These are phyloP conservation scores for Bellardia bayeri DNA, from an alignment of 2,888 invertebrate genomes.

Conservation along the genomic window DNA sequence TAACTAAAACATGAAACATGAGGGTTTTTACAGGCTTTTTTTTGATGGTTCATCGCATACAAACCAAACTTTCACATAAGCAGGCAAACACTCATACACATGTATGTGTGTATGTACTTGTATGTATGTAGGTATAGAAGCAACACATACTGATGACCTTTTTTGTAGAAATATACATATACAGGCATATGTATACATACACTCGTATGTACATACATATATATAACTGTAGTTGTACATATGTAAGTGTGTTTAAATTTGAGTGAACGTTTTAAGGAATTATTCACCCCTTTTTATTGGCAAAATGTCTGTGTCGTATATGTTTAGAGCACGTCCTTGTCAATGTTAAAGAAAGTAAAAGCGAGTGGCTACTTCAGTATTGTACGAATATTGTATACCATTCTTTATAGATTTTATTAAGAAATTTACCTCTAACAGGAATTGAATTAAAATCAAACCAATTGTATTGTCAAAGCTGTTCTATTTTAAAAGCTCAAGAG, in stretches of 20 bases:
- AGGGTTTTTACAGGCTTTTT: slow-evolving; percentile 52
- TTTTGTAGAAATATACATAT: neutral
- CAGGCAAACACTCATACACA: neutral
- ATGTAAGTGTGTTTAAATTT: neutral
- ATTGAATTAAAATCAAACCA: too few relatives aligned
- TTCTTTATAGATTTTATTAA: neutral
- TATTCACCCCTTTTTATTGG: slow-evolving; percentile 64
- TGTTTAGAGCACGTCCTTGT: slow-evolving; percentile 44
- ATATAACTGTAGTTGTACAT: too few relatives aligned
- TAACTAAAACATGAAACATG: slow-evolving; percentile 6
- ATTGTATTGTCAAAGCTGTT: too few relatives aligned
- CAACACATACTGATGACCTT: slow-evolving; percentile 47
- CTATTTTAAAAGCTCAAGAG: too few relatives aligned
- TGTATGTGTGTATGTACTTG: neutral
- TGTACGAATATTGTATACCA: slow-evolving; percentile 9
- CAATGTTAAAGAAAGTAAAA: slow-evolving; percentile 44
- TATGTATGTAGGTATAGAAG: slow-evolving; percentile 17
- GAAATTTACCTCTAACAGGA: too few relatives aligned
- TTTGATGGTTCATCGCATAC: slow-evolving; percentile 32
- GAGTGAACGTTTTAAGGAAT: neutral
- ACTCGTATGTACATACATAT: too few relatives aligned
- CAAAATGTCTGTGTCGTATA: slow-evolving; percentile 45
- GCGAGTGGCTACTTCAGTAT: slow-evolving; percentile 12
- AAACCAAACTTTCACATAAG: slow-evolving; percentile 4
- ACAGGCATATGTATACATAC: too few relatives aligned